Conservation (phyloP, 2,888 invertebrate species). For the Chrysopilus asiliformis region DNA sequence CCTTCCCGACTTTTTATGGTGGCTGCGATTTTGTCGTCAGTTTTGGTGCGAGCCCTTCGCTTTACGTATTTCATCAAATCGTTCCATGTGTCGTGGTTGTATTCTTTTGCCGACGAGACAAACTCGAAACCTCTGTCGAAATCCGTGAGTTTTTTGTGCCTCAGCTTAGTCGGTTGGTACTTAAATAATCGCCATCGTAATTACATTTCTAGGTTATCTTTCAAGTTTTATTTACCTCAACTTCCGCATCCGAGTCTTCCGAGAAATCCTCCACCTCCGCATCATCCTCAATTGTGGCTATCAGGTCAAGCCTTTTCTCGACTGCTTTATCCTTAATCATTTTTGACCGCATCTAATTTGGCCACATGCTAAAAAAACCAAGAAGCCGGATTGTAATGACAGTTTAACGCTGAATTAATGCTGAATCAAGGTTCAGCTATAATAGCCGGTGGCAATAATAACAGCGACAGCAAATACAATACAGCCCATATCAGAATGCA, state of each 20-base stretch:
- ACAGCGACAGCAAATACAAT: too few species aligned
- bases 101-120: slow-evolving; percentile 61
- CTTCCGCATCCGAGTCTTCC: slow-evolving; percentile 66
- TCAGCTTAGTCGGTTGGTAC: slow-evolving; percentile 74
- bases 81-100: slow-evolving; percentile 70
- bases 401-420: too few species aligned
- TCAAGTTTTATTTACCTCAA: slow-evolving; percentile 45
- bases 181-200: slow-evolving; percentile 24
- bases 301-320: slow-evolving; percentile 41
- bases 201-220: slow-evolving; percentile 3
- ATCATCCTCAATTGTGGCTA: slow-evolving; percentile 73
- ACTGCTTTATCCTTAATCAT: too few species aligned
- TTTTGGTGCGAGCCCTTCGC: slow-evolving; percentile 62
- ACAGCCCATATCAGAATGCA: too few species aligned
- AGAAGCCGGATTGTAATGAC: too few species aligned
- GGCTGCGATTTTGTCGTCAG: slow-evolving; percentile 71
- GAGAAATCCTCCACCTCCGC: slow-evolving; percentile 69
- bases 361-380: too few species aligned
- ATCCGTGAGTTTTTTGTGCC: slow-evolving; percentile 54
- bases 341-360: too few species aligned
- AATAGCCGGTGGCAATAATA: too few species aligned
- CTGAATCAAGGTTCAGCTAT: too few species aligned
- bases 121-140: slow-evolving; percentile 75
- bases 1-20: slow-evolving; percentile 40
- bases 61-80: slow-evolving; percentile 66